Evolutionary conservation across 2,888 invertebrate genomes (phyloP).

Genomic region (Sturmia bella): DNA sequence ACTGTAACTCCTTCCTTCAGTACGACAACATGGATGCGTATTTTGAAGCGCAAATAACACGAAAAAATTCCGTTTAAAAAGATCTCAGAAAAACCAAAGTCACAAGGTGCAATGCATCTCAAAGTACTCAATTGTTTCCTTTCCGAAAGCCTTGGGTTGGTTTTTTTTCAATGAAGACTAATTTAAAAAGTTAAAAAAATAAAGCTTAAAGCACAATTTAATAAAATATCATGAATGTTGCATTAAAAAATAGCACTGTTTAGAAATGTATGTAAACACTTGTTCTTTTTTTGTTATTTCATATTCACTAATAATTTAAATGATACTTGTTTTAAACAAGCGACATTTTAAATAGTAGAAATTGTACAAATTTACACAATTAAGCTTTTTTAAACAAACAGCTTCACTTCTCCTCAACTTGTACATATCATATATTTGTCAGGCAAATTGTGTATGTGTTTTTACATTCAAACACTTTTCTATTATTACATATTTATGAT

Average conservation of each 20-base stretch:
- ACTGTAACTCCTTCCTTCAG: too few species aligned
- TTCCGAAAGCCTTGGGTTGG: constrained; percentile 16
- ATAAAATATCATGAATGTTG: not conserved
- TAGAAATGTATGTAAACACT: constrained; percentile 27
- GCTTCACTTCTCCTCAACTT: constrained; percentile 10
- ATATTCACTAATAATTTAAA: constrained; percentile 10
- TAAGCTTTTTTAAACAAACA: not conserved
- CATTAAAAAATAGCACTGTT: not conserved
- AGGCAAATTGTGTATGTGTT: not conserved
- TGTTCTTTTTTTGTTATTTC: constrained; percentile 5
- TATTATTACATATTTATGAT: constrained; percentile 5
- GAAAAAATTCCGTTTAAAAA: too few species aligned
- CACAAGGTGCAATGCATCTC: not conserved
- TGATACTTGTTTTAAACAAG: constrained; percentile 22
- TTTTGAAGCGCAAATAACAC: too few species aligned
- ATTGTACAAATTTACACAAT: constrained; percentile 48
- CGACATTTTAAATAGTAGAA: constrained; percentile 40
- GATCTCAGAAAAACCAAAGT: not conserved
- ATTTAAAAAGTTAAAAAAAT: not conserved
- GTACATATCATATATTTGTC: not conserved
- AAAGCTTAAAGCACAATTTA: constrained; percentile 36
- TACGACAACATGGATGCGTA: too few species aligned
- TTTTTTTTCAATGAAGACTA: constrained; percentile 37
- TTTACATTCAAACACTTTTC: not conserved
- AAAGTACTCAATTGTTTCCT: not conserved